Evolutionary conservation across 2,797 vertebrate species (phyloP).

Genomic region (Borostomias antarcticus): DNA sequence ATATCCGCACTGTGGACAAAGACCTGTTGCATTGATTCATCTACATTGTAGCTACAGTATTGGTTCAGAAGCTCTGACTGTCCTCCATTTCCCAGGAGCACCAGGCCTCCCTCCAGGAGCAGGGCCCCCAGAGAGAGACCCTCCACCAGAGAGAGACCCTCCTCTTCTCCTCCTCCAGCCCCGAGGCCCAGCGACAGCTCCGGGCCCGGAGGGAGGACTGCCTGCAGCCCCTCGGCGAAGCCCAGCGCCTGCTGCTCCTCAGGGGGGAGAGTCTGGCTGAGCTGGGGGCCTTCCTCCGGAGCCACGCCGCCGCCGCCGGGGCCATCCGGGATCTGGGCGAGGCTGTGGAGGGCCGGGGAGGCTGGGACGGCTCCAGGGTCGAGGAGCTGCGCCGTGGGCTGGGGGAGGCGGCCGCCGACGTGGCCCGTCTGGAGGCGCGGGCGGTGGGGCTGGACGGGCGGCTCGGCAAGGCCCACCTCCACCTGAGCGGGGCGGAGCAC

Average conservation of each 20-base stretch:
- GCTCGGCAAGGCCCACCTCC: conserved; percentile 88
- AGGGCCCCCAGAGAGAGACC: conserved; percentile 65
- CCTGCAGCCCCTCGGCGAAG: conserved; percentile 85
- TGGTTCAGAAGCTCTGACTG: not conserved
- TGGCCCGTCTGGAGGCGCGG: conserved; percentile 80
- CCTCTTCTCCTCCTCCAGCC: conserved; percentile 73
- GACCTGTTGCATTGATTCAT: not conserved
- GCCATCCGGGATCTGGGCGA: conserved; percentile 76
- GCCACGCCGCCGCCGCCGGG: conserved; percentile 53
- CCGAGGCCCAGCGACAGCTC: conserved; percentile 80
- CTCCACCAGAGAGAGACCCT: conserved; percentile 77
- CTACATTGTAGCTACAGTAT: not conserved
- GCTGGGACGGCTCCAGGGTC: conserved; percentile 83
- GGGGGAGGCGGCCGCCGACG: conserved; percentile 69
- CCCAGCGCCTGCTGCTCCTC: conserved; percentile 77
- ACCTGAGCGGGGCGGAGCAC: conserved; percentile 71
- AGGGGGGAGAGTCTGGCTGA: conserved; percentile 78
- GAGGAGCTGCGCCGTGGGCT: conserved; percentile 81
- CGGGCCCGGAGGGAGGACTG: conserved; percentile 85
- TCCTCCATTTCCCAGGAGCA: conserved; percentile 78
- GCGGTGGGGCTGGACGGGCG: conserved; percentile 84
- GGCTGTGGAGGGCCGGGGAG: conserved; percentile 80
- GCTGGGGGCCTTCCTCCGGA: conserved; percentile 79
- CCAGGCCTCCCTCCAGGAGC: conserved; percentile 70
- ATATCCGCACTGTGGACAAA: too few relatives aligned